Evolutionary conservation across 2,888 invertebrate genomes (phyloP).

Genomic region (Tenodera sinensis): DNA sequence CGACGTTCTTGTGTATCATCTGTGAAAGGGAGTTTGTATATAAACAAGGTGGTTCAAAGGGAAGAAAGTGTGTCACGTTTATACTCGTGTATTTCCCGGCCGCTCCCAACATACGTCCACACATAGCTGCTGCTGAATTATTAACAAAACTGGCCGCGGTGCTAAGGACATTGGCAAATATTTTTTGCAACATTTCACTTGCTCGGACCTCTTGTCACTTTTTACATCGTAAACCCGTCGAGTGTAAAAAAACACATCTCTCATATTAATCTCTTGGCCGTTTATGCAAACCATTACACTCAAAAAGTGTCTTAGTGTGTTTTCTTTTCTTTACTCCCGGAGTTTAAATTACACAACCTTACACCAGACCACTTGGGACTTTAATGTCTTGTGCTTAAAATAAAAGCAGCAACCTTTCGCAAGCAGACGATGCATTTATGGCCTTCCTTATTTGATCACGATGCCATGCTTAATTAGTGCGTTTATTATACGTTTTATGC

Average conservation of each 20-base stretch:
- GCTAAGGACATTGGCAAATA: background rate
- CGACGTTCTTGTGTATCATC: too few species aligned
- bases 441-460: too few species aligned
- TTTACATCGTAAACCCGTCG: background rate
- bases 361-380: background rate
- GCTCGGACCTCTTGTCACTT: background rate
- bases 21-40: background rate
- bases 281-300: background rate
- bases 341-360: too few species aligned
- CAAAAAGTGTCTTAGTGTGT: background rate
- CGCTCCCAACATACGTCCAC: too few species aligned
- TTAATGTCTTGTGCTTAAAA: background rate
- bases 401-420: background rate
- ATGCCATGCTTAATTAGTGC: too few species aligned
- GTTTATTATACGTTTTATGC: too few species aligned
- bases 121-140: too few species aligned
- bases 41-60: background rate
- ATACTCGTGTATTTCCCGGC: background rate
- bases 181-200: background rate
- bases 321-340: background rate
- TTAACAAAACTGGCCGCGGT: too few species aligned
- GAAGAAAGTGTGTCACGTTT: background rate
- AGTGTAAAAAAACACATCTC: too few species aligned
- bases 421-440: background rate
- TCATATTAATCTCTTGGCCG: background rate